A percentile compares a stretch with the other conserved stretches of the same genome.
phyloP scores from a whole-genome alignment of 2,113 vertebrate species.

The Falco punctatus region DNA sequence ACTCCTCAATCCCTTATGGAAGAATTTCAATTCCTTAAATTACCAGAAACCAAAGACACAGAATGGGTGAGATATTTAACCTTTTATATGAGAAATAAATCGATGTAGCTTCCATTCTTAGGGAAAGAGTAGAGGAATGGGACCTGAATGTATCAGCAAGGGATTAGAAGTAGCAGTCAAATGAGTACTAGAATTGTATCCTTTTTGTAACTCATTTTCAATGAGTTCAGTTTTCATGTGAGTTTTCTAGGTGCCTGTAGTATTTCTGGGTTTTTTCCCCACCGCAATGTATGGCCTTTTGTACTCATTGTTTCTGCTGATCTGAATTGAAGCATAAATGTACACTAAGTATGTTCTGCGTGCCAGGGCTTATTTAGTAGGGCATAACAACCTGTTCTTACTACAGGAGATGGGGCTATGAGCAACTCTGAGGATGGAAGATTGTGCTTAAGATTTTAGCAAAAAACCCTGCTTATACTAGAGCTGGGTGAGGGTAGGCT shows the following conservation, averaged over 20 bases:
- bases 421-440: neutral
- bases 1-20: neutral
- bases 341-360: neutral
- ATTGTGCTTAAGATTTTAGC: neutral
- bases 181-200: neutral
- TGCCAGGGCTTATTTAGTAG: neutral
- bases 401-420: neutral
- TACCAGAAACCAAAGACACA: neutral
- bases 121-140: neutral
- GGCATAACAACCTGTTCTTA: neutral
- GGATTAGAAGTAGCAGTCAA: neutral
- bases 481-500: neutral
- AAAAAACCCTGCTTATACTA: neutral
- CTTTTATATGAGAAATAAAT: neutral
- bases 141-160: neutral
- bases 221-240: neutral
- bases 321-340: slow-evolving; percentile 12
- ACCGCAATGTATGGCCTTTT: neutral
- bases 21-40: neutral
- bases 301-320: neutral
- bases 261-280: neutral
- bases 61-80: neutral
- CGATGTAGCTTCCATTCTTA: neutral
- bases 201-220: neutral
- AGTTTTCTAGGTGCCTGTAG: neutral